A percentile compares a stretch with the other conserved stretches of the same genome.
Conservation (phyloP, 1,140 invertebrate genomes). For the Atopsyche davidsoni region DNA sequence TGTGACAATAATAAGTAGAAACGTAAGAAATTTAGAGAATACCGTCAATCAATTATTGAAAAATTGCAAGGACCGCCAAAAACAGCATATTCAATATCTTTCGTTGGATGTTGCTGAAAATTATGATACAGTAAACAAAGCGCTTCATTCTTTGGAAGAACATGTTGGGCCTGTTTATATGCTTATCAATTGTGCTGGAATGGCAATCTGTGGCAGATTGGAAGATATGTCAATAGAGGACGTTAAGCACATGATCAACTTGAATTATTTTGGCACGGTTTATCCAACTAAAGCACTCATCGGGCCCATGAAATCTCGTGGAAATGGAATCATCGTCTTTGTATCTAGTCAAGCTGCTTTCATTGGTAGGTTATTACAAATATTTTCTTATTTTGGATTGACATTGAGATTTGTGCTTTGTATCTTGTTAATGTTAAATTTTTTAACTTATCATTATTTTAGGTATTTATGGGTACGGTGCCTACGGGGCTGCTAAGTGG, state of each 20-base stretch:
- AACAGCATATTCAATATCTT: constrained; percentile 53
- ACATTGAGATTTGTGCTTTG: too few species aligned
- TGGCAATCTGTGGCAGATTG: constrained; percentile 69
- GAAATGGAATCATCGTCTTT: constrained; percentile 74
- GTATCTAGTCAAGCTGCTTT: constrained; percentile 87
- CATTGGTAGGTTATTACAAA: constrained; percentile 56
- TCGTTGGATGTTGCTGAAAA: constrained; percentile 68
- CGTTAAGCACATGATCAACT: constrained; percentile 63
- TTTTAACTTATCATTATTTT: constrained; percentile 19
- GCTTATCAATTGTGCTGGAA: constrained; percentile 89
- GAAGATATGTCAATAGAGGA: constrained; percentile 71
- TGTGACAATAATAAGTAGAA: constrained; percentile 85
- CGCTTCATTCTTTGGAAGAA: constrained; percentile 52
- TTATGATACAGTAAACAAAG: constrained; percentile 56
- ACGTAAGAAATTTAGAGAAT: constrained; percentile 59
- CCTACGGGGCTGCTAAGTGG: constrained; percentile 92
- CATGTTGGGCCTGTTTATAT: constrained; percentile 73
- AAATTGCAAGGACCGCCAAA: constrained; percentile 31
- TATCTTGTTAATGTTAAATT: constrained; percentile 9
- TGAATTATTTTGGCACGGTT: constrained; percentile 69
- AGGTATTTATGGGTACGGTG: constrained; percentile 82
- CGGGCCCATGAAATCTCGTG: constrained; percentile 62
- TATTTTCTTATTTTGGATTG: neutral
- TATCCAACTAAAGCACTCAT: constrained; percentile 64
- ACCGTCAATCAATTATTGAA: constrained; percentile 55